Evolutionary conservation across 2,113 vertebrate species (phyloP).

Genomic region (Catharus bicknelli): DNA sequence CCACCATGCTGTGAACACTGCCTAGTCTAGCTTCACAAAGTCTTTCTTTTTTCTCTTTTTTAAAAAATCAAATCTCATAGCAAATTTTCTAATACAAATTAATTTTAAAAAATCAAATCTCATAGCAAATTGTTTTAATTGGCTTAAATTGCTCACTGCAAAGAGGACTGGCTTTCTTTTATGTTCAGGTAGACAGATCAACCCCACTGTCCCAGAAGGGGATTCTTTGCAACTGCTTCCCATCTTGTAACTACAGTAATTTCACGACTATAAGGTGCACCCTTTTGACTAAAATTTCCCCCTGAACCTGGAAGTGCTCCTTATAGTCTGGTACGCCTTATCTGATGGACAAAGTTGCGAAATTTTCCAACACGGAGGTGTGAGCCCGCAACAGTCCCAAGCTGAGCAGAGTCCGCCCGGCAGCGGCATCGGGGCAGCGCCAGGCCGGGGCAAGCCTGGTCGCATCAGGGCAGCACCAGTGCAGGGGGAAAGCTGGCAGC

Average conservation of each 20-base stretch:
- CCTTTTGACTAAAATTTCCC: no score
- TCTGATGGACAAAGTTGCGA: no score
- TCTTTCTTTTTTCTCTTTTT: not conserved
- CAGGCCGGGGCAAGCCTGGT: no score
- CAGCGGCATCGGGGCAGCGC: no score
- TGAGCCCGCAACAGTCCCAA: no score
- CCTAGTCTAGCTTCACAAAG: not conserved
- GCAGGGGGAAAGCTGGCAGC: no score
- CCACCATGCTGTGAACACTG: not conserved
- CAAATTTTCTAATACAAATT: not conserved
- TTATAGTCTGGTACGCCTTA: no score
- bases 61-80: not conserved
- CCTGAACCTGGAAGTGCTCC: no score
- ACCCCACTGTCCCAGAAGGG: rapidly evolving
- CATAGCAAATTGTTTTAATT: not conserved
- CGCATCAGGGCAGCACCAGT: no score
- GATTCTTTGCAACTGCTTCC: not conserved
- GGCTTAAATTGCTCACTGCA: not conserved
- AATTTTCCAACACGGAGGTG: no score
- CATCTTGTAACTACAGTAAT: not conserved
- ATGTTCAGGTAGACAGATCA: not conserved
- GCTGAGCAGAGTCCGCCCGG: no score
- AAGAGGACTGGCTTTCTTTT: not conserved
- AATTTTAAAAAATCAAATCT: not conserved
- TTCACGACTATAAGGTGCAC: no score